Conservation (phyloP, 2,888 invertebrate genomes). For the Cerastis rubricosa region DNA sequence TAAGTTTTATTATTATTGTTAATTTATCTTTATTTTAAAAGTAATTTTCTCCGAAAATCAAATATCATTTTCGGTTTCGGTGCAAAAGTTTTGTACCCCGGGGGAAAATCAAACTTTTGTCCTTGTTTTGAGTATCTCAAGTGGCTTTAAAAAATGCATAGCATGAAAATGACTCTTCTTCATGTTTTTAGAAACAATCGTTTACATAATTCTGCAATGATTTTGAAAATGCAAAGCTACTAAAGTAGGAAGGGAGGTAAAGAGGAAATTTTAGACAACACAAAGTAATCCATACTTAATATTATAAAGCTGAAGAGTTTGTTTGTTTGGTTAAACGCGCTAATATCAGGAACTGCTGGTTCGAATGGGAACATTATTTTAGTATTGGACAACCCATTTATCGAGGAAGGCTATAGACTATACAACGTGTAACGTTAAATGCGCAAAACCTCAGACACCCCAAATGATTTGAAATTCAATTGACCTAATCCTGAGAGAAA, state of each 20-base stretch:
- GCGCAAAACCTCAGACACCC: no score
- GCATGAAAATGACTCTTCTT: conserved; percentile 12
- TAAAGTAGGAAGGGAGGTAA: conserved; percentile 41
- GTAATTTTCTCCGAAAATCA: not conserved
- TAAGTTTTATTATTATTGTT: not conserved
- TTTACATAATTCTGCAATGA: no score
- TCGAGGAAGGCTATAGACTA: no score
- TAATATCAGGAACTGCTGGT: no score
- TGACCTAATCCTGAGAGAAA: no score
- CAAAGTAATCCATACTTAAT: conserved; percentile 23
- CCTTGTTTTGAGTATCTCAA: not conserved
- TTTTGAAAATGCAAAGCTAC: conserved; percentile 46
- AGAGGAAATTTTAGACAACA: conserved; percentile 26
- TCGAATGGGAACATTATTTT: no score
- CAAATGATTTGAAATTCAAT: no score
- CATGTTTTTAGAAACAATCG: conserved; percentile 18
- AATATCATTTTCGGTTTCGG: not conserved
- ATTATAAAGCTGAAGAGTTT: no score
- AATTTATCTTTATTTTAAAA: not conserved
- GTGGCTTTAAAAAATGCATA: conserved; percentile 40
- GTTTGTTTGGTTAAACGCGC: no score
- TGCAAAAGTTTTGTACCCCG: conserved; percentile 5
- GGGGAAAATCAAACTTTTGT: conserved; percentile 11
- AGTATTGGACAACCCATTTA: no score
- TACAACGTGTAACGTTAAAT: no score